Base-by-base conservation (phyloP, 2,113 vertebrate genomes). In the Oriolus oriolus region DNA sequence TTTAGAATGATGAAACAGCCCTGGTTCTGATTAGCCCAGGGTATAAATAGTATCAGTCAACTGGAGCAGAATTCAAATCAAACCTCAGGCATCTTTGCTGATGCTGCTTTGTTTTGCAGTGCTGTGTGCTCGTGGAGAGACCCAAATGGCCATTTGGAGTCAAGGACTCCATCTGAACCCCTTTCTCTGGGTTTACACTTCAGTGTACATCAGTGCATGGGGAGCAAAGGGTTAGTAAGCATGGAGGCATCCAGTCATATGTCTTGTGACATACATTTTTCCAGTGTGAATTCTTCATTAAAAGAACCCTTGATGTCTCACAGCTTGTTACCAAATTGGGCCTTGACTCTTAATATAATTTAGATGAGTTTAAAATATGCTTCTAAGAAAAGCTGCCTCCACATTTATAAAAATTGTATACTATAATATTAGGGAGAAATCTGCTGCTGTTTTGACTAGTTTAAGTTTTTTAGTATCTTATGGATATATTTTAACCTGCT, bases 31-130 rank as follows among this genome's bases (percentile, higher is more conserved):
- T 97, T 97, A 97, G 76, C 66, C 93, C 47, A 13, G 79, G 14
- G 73, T 96, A 97, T 97, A 97, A 97, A 97, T 97, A 96, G 95
- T 94, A 97, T 97, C 95, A 96, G 85, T 95, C 93, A 90, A 92
- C 60, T 90, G 30, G 60, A 97, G 91, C 93, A 97, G 93, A 95
- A 96, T 97, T 96, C 93, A 90, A 93, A 97, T 96, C 93, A 94
- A 96, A 96, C 95, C 91, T 96, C 96, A 97, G 75, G 95, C 95
- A 91, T 96, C 97, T 92, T 87, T 90, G 92, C 77, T 90, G 94
- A 95, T 96, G 91, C 41, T 3, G 20, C 85, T 97, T 90, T 87
- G 94, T 89, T 96, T 94, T 31, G 8, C 64, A 86, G 71, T 1
- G 14, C 83, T 87, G 14, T 30, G 18, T 35, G 21, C 52, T 39